phyloP scores from a whole-genome alignment of 2,797 vertebrate genomes.

The Cyprinodon diabolis region DNA sequence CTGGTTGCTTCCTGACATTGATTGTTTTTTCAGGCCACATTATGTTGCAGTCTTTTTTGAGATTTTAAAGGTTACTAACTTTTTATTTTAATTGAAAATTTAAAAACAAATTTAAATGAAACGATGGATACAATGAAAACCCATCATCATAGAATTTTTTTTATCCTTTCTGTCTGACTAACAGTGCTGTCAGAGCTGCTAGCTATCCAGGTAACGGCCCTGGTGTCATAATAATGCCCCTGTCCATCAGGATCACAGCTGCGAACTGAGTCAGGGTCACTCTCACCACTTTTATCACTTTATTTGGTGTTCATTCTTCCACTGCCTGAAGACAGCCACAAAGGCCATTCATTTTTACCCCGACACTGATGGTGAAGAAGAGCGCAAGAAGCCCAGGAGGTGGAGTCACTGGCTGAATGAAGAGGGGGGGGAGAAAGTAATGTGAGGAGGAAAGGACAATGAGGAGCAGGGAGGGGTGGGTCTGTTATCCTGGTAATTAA shows the following conservation, averaged over 20 bases:
- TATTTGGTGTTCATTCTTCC: conserved; percentile 74
- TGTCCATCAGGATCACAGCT: conserved; percentile 74
- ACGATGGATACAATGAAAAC: neutral
- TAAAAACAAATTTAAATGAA: conserved; percentile 6
- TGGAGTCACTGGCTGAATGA: conserved; percentile 41
- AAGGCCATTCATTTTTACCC: conserved; percentile 67
- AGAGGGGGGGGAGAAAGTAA: conserved; percentile 33
- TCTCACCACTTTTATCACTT: conserved; percentile 71
- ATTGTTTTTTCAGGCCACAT: conserved; percentile 49
- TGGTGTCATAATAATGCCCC: conserved; percentile 67
- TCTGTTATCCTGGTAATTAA: conserved; percentile 92
- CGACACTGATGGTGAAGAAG: conserved; percentile 67
- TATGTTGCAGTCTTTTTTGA: conserved; percentile 38
- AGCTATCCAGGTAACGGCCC: conserved; percentile 72
- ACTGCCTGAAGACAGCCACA: conserved; percentile 59
- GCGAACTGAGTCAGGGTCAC: conserved; percentile 66
- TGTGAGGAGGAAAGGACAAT: conserved; percentile 60
- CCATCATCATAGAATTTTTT: neutral
- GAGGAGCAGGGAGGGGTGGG: conserved; percentile 79
- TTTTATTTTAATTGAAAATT: neutral
- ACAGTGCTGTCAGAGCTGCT: conserved; percentile 70
- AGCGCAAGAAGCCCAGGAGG: conserved; percentile 55
- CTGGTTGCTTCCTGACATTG: conserved; percentile 56
- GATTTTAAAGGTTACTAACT: conserved; percentile 31
- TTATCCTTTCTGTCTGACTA: conserved; percentile 44